These are phyloP conservation scores for Wiebesia pumilae DNA, from an alignment of 1,140 invertebrate species.

Conservation along the genomic window DNA sequence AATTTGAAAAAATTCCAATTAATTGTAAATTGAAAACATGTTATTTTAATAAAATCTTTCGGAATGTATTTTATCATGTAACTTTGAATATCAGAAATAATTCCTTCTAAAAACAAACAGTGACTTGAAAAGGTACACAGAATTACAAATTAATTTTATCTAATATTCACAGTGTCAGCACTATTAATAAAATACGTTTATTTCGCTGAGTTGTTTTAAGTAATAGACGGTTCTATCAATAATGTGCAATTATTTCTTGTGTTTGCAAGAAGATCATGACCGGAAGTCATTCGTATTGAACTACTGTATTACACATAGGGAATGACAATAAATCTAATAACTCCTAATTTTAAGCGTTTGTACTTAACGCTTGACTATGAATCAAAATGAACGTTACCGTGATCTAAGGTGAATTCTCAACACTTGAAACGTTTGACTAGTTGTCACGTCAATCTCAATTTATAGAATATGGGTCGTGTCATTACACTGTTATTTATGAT, in stretches of 20 bases:
- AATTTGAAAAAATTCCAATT: no score
- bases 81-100: no score
- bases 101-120: no score
- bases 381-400: not conserved
- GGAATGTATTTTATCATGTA: no score
- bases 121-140: no score
- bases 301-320: not conserved
- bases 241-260: not conserved
- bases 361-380: not conserved
- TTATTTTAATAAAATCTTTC: no score
- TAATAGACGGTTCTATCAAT: not conserved
- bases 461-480: slow-evolving; percentile 51
- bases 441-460: slow-evolving; percentile 70
- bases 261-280: not conserved
- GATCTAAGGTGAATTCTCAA: slow-evolving; percentile 57
- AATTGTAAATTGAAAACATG: no score
- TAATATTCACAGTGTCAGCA: no score
- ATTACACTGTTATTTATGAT: slow-evolving; percentile 34
- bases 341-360: slow-evolving; percentile 21
- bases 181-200: no score
- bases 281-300: not conserved
- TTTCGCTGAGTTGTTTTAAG: no score
- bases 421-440: slow-evolving; percentile 56
- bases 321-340: slow-evolving; percentile 22
- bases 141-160: no score